Conservation (phyloP, 2,113 vertebrate species). For the Mus pahari region DNA sequence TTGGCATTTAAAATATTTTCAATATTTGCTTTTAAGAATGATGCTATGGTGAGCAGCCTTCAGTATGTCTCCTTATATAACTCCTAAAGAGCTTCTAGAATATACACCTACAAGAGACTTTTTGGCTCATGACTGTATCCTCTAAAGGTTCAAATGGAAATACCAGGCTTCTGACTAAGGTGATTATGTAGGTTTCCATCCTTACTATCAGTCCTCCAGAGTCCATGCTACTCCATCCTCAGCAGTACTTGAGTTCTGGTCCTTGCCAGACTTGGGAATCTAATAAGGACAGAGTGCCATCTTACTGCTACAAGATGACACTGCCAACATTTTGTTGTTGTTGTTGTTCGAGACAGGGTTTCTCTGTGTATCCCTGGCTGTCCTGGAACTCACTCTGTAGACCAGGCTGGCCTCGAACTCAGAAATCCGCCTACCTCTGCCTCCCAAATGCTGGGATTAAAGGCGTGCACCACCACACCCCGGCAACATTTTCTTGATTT, state of each 20-base stretch:
- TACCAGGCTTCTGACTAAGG: background rate
- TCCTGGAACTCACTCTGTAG: too few relatives aligned
- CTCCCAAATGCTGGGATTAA: too few relatives aligned
- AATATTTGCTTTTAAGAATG: background rate
- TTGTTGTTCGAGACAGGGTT: too few relatives aligned
- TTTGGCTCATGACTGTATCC: background rate
- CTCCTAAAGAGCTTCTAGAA: background rate
- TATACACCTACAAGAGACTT: background rate
- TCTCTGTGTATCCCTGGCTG: too few relatives aligned
- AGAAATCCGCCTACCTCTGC: too few relatives aligned
- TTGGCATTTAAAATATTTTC: background rate
- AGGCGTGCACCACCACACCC: too few relatives aligned
- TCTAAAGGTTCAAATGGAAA: background rate
- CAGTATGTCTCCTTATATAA: background rate
- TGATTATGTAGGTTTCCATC: background rate
- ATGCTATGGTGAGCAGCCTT: background rate
- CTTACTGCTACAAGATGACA: background rate
- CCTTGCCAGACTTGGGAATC: background rate
- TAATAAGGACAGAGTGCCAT: background rate
- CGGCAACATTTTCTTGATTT: conserved; percentile 37
- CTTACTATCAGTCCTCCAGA: background rate
- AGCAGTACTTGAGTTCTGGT: background rate
- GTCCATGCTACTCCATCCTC: background rate
- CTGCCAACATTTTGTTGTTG: conserved; percentile 11
- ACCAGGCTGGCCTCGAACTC: too few relatives aligned